Evolutionary conservation across 2,113 vertebrate genomes (phyloP), one percentile per base, ranked within the genome.

Genomic region (Collichthys lucidus): DNA sequence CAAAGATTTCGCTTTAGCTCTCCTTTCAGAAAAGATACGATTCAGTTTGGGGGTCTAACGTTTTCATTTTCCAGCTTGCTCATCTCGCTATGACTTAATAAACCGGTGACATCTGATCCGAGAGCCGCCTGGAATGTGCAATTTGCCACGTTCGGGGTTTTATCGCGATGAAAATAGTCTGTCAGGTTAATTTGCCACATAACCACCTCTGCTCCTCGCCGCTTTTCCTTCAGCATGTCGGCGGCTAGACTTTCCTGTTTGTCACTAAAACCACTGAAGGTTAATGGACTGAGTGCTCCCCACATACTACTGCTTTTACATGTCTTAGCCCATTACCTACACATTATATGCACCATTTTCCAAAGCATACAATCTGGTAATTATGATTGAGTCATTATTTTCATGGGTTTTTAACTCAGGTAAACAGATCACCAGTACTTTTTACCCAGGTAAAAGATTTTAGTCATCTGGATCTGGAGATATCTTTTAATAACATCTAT

Each of bases 51-150:
- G 74, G 65, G 65, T 67, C 29, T 2, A 61, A 75, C 35, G 11
- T 67, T 76, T 76, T 79, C 61, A 68, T 79, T 82, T 82, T 19
- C 46, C 57, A 64, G 14, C 31, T 5, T 11, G 15, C 72, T 80
- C 80, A 77, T 80, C 73, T 69, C 12, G 8, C 62, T 14, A 6
- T 35, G 62, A 82, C 65, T 85, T 73, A 72, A 85, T 85, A 73
- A 72, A 65, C 62, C 0, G 11, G 50, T 61, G 80, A 76, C 75
- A 82, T 76, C 19, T 73, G 66, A 85, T 79, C 56, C 52, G 7
- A 0, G 4, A 78, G 5, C n/a, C 46, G 60, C 20, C 56, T 64
- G 17, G 31, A 77, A 47, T 42, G n/a, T 65, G 15, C 35, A 57
- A 7, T 26, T 40, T 22, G 12, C 20, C 50, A 55, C 50, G 42